Evolutionary conservation across 2,888 invertebrate species (phyloP), one percentile per base, ranked within the genome.

Genomic region (Pemphredon lugubris): DNA sequence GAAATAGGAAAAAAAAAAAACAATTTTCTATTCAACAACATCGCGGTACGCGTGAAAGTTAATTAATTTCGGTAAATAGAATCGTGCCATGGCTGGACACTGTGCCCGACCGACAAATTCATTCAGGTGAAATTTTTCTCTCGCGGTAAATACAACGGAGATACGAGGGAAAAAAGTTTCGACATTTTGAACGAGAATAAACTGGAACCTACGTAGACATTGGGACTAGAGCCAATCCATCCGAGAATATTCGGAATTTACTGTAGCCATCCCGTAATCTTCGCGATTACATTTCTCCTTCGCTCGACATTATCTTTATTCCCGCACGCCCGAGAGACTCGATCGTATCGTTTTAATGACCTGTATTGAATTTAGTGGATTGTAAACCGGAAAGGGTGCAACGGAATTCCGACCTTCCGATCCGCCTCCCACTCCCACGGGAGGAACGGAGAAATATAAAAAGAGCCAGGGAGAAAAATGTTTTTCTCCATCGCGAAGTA

Each of bases 181-280:
- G 47, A 37, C 47, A 14, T 37, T 9, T 44, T 18, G 5, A 21
- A 26, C 21, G 42, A 18, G 54, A 57, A 67, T 70, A 70, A 69
- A 71, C 51, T 23, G 53, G 40, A 39, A 20, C 39, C 53, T 39
- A 6, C 21, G 20, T 13, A 20, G 53, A 69, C 57, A 57, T 53
- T 61, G 69, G 69, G 69, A 69, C 26, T 60, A 51, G 13, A 50
- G 69, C 61, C 71, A 58, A 68, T 71, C 57, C 57, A 47, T 61
- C 42, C 37, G 57, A 53, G 61, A 58, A 69, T 55, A 69, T 60
- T 68, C 47, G 16, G 9, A 51, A 71, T 71, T 71, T 69, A 71
- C 66, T 50, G 54, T 11, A 40, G 37, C 21, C 42, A 48, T 65
- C 37, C 18, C 53, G 54, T 59, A 54, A 59, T 55, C 48, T 37